Evolutionary conservation across 2,113 vertebrate genomes (phyloP).

Genomic region (Ceratotherium simum): DNA sequence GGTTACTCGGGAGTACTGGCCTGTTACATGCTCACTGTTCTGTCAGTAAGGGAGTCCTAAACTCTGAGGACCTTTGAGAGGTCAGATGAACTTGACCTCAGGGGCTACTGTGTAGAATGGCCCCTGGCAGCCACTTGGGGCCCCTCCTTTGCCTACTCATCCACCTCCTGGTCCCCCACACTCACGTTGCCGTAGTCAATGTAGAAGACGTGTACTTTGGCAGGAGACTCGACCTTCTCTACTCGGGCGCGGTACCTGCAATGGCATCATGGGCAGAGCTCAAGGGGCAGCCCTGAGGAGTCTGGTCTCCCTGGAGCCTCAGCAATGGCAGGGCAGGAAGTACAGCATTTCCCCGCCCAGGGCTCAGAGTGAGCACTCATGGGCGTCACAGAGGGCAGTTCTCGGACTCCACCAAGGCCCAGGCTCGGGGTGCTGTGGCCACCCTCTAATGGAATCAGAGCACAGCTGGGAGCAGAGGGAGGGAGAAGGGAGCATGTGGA

Average conservation of each 20-base stretch:
- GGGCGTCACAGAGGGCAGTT: background rate
- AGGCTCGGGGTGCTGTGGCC: background rate
- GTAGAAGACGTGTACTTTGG: constrained; percentile 97
- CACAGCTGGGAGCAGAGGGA: constrained; percentile 49
- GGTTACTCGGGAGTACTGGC: background rate
- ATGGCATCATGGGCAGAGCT: constrained; percentile 5
- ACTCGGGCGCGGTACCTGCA: constrained; percentile 97
- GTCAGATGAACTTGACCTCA: background rate
- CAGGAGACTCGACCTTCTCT: constrained; percentile 93
- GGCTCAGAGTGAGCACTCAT: background rate
- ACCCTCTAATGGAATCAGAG: constrained; percentile 32
- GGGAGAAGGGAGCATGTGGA: constrained; percentile 59
- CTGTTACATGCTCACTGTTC: too few relatives aligned
- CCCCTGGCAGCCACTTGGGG: background rate
- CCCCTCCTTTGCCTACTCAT: too few relatives aligned
- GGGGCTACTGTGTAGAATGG: background rate
- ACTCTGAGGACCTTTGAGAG: background rate
- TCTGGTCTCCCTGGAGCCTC: background rate
- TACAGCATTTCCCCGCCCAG: background rate
- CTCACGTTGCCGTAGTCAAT: constrained; percentile 99
- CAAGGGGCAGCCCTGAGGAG: background rate
- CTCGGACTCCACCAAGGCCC: background rate
- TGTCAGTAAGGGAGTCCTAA: too few relatives aligned
- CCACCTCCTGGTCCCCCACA: constrained; percentile 15
- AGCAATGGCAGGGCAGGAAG: background rate